Conservation (phyloP, 2,113 vertebrate genomes). For the Stegastes partitus region DNA sequence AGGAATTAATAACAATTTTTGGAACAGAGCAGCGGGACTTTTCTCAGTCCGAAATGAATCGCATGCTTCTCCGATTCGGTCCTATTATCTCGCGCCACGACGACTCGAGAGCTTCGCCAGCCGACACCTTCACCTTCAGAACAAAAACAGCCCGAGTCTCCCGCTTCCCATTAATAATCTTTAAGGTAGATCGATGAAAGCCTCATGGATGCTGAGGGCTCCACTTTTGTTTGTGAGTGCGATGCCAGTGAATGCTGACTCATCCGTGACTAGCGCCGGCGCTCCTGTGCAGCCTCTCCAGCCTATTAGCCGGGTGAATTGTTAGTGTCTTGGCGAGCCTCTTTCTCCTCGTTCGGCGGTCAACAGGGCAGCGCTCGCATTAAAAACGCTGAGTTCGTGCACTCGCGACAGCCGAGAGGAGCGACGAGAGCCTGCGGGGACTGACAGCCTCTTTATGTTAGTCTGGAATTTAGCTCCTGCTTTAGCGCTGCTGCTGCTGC, state of each 20-base stretch:
- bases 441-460: constrained; percentile 28
- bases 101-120: no score
- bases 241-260: constrained; percentile 56
- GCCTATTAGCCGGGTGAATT: constrained; percentile 71
- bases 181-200: constrained; percentile 53
- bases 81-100: not conserved
- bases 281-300: constrained; percentile 32
- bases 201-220: constrained; percentile 54
- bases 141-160: not conserved
- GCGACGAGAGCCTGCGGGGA: constrained; percentile 36
- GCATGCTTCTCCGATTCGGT: not conserved
- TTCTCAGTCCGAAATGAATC: no score
- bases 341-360: constrained; percentile 39
- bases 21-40: no score
- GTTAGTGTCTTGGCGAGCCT: constrained; percentile 36
- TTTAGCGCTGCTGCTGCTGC: constrained; percentile 25
- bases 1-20: no score
- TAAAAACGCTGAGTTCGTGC: constrained; percentile 54
- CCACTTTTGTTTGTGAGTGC: constrained; percentile 33
- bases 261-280: constrained; percentile 38
- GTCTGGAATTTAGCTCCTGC: constrained; percentile 44
- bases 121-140: not conserved
- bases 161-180: constrained; percentile 55
- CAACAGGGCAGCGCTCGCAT: constrained; percentile 56
- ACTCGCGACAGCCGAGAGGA: constrained; percentile 24